Evolutionary conservation across 2,888 invertebrate species (phyloP), one percentile per base, ranked within the genome.

Genomic region (Cybosia mesomella): DNA sequence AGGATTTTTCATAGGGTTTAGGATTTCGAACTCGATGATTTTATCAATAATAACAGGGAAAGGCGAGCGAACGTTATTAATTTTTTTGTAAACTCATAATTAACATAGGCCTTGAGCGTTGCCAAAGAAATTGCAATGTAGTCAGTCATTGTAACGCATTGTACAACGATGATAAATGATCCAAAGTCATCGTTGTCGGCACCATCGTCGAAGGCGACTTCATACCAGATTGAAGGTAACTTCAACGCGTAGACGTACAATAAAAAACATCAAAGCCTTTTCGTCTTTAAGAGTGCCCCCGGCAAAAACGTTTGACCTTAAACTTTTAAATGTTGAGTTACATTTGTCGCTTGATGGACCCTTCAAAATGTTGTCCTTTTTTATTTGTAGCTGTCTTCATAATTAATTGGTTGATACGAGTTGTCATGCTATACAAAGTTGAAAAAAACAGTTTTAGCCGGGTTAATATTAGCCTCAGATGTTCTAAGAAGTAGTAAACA

Each of bases 401-500:
- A 73, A 74, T 72, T 70, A 74, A 77, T 70, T 74, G 58, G 36
- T 68, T 72, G 67, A 62, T 73, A 66, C 65, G 55, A 74, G 68
- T 66, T 66, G 54, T 53, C 18, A 58, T 64, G 54, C 58, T 59
- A 62, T 72, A 74, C 73, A 77, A 78, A 72, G 74, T 73, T 66
- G 63, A 24, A 24, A 64, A n/a, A 43, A 60, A 70, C 71, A 72
- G 76, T 72, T 73, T 78, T 69, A 73, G 68, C 57, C 67, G 58
- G 34, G 67, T 70, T 77, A 73, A 81, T 76, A 70, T 74, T 79
- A 78, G 70, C 70, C 70, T 66, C 73, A 74, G 78, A 72, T 67
- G 68, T 83, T 83, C 84, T 73, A 66, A 73, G 85, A 84, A 84
- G 76, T 80, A 79, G 73, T 82, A 77, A 86, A 87, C 79, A 82